Conservation (phyloP, 2,113 vertebrate genomes). For the Rhinolophus sinicus region DNA sequence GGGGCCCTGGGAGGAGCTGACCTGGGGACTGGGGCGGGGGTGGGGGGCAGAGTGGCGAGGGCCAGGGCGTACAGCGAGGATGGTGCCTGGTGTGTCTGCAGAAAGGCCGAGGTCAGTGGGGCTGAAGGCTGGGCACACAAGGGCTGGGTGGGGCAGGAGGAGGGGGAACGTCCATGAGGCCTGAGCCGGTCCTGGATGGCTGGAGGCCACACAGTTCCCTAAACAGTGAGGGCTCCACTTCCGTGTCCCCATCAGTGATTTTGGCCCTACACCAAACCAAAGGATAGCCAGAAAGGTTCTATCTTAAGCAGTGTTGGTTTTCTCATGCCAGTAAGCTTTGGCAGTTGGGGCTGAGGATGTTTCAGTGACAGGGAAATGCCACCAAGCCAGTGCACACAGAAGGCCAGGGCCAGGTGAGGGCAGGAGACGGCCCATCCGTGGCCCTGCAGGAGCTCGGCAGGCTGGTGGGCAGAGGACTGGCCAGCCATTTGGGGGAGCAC, state of each 20-base stretch:
- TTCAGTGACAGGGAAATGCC: rapidly evolving
- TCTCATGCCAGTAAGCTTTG: rapidly evolving
- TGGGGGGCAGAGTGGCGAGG: rapidly evolving
- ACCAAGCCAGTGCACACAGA: rapidly evolving
- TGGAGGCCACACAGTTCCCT: neutral
- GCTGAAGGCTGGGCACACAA: rapidly evolving
- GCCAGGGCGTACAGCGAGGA: neutral
- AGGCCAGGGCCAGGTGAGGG: rapidly evolving
- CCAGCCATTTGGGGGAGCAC: rapidly evolving
- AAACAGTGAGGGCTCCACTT: neutral
- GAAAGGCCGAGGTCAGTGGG: neutral
- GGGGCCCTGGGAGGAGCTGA: neutral
- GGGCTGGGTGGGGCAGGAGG: rapidly evolving
- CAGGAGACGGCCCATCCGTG: neutral
- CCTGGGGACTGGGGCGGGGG: neutral
- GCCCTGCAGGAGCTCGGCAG: neutral
- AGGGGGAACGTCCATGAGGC: neutral
- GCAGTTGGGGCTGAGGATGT: rapidly evolving
- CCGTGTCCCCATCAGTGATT: rapidly evolving
- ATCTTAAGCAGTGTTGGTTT: rapidly evolving
- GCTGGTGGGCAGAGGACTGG: neutral
- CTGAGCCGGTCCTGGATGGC: neutral
- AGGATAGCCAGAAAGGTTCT: too few species aligned
- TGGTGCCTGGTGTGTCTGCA: neutral
- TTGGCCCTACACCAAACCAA: neutral